Base-by-base conservation (phyloP, 2,888 invertebrate genomes). In the Teleogryllus oceanicus region DNA sequence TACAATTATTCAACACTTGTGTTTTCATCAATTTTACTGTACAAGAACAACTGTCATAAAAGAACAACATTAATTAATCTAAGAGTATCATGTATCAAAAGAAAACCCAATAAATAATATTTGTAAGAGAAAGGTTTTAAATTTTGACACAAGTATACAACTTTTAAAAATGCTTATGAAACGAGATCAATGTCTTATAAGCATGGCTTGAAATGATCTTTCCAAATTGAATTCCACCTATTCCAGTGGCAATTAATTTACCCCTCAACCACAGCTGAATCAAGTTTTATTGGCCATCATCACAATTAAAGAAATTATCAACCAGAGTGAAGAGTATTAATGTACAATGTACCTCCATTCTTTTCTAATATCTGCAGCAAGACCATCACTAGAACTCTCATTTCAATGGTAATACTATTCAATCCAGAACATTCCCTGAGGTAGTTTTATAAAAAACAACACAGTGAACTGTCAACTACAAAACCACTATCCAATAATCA, bases 371-470 rank as follows among this genome's bases (percentile, higher is more conserved):
- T 37, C 37, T 37, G n/a, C 76, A 16, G 18, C 11, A 76, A 76
- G 49, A 76, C 76, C 78, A 78, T 78, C 18, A 49, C n/a, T 62
- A 62, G 62, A n/a, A 62, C 62, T 18, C n/a, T 62, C 62, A 62
- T 62, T 62, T 62, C 62, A 62, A 76, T 50, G 20, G 51, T 49
- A 78, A 78, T 51, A 78, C 50, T 51, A 78, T 20, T 78, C 49
- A 49, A 37, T 49, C 49, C 50, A 77, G 50, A 24, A 78, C 78
- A 78, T 51, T 78, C 49, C 50, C 51, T 51, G 51, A 37, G 49
- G 50, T 20, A 78, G 51, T 37, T 78, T n/a, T 51, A 78, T 51
- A 78, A 78, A 78, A 78, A 50, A 77, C 77, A 77, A 18, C 51
- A 18, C 51, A 18, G 13, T 76, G 49, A 76, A 76, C 76, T 49